Percentiles rank a stretch among this genome's conserved stretches.
Conservation (phyloP, 2,113 vertebrate species). For the Centropus unirufus region DNA sequence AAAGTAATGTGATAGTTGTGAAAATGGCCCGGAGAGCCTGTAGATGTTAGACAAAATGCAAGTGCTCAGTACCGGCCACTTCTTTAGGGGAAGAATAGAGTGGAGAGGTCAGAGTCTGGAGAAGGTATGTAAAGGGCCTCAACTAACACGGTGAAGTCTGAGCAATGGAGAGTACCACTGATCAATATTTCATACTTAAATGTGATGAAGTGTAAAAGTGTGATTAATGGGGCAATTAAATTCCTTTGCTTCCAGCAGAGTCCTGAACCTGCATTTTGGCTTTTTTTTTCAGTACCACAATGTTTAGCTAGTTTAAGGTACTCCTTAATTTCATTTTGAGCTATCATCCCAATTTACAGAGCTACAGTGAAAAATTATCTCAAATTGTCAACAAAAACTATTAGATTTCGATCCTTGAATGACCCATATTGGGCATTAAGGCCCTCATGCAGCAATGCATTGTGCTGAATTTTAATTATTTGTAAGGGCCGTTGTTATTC, state of each 20-base stretch:
- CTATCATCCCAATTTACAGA: neutral
- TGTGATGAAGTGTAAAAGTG: constrained; percentile 39
- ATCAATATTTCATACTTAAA: constrained; percentile 49
- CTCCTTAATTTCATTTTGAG: constrained; percentile 15
- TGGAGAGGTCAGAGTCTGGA: neutral
- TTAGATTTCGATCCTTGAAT: constrained; percentile 36
- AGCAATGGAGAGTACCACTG: neutral
- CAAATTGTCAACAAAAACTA: constrained; percentile 1
- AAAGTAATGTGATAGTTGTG: neutral
- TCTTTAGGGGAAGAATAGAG: neutral
- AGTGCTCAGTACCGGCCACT: neutral
- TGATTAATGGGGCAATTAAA: constrained; percentile 69
- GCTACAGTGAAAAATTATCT: neutral
- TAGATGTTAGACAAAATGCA: neutral
- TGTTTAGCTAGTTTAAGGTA: constrained; percentile 32
- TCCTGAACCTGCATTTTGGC: neutral
- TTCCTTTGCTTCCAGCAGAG: constrained; percentile 38
- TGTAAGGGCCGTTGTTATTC: constrained; percentile 27
- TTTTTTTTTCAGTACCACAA: neutral
- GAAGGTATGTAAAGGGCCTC: neutral
- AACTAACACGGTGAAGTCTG: neutral
- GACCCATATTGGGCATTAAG: neutral
- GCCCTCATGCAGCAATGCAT: constrained; percentile 34
- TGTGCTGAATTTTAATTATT: constrained; percentile 42
- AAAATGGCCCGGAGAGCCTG: neutral